Percentiles rank a stretch among this genome's conserved stretches.
phyloP scores from a whole-genome alignment of 2,888 invertebrate genomes.

The Polyommatus iphigenia region DNA sequence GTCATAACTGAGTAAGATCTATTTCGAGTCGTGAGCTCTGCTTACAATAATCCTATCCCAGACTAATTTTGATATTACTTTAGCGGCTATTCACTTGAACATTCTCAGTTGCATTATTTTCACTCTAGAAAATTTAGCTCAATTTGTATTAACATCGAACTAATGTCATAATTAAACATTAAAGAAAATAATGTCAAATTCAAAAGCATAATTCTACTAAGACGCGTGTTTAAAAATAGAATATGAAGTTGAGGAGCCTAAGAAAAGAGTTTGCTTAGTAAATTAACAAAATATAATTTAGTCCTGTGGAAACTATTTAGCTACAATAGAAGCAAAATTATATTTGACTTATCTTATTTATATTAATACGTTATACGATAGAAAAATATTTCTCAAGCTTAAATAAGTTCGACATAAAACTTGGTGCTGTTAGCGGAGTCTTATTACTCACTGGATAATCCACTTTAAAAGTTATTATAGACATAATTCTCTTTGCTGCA shows the following conservation, averaged over 20 bases:
- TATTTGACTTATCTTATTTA: background rate
- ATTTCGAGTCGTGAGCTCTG: background rate
- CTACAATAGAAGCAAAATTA: background rate
- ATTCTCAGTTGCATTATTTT: background rate
- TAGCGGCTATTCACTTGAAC: constrained; percentile 10
- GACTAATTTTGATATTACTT: constrained; percentile 10
- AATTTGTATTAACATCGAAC: too few relatives aligned
- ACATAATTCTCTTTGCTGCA: background rate
- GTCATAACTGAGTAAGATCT: constrained; percentile 10
- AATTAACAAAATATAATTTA: background rate
- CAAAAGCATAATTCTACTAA: too few relatives aligned
- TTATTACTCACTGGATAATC: constrained; percentile 27
- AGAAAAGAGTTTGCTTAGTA: background rate
- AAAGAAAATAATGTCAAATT: too few relatives aligned
- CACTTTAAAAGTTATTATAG: constrained; percentile 26
- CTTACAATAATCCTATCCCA: constrained; percentile 1
- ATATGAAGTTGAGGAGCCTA: too few relatives aligned
- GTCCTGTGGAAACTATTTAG: background rate
- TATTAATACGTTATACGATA: background rate
- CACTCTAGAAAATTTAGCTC: background rate
- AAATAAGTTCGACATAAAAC: constrained; percentile 13
- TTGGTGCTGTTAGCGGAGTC: constrained; percentile 19
- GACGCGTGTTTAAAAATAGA: too few relatives aligned
- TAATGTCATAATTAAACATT: too few relatives aligned
- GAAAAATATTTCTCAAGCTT: background rate